Base-by-base conservation (phyloP, 2,797 vertebrate genomes). In the Rhynchonycteris naso region DNA sequence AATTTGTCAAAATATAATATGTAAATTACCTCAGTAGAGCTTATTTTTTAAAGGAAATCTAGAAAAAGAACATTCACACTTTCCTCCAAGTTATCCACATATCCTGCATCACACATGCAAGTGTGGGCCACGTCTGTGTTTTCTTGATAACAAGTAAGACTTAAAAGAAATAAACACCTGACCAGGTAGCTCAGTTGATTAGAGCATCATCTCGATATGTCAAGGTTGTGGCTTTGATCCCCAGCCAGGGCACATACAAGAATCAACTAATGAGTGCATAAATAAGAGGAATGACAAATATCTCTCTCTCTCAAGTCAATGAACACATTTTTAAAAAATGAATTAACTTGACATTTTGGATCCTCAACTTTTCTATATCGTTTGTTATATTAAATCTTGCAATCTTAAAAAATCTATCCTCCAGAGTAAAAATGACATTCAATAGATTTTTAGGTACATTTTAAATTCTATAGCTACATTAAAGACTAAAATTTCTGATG, bases 301-400 rank as follows among this genome's bases (percentile, higher is more conserved):
- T 43, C 43, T 43, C 8, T 43, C 43, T 43, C 43, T 43, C 43
- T 43, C 43, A 43, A 43, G 43, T 43, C 43, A 43, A 43, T 43
- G 43, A 43, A 43, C 5, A 43, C 43, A 43, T 43, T 43, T 43
- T 43, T 43, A 4, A 43, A 43, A 43, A 43, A 43, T 5, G 72
- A 72, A 89, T 75, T 56, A 72, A 71, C 59, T 56, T 71, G 28
- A 71, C 6, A 54, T 61, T 88, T 75, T 26, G 66, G 78, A 81
- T 24, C 10, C 61, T n/a, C 38, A 50, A 35, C 5, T 59, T 91
- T 86, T 89, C 35, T n/a, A 61, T 35, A 75, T n/a, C 30, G 63
- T 79, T 69, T 88, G 33, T 76, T 85, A 90, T 84, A 90, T 90
- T 63, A 90, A 90, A 78, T 72, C 21, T 79, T 88, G n/a, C 18